A percentile compares a stretch with the other conserved stretches of the same genome.
Conservation (phyloP, 92 coral and sea anemone species). For the Parazoanthus atlanticus region DNA sequence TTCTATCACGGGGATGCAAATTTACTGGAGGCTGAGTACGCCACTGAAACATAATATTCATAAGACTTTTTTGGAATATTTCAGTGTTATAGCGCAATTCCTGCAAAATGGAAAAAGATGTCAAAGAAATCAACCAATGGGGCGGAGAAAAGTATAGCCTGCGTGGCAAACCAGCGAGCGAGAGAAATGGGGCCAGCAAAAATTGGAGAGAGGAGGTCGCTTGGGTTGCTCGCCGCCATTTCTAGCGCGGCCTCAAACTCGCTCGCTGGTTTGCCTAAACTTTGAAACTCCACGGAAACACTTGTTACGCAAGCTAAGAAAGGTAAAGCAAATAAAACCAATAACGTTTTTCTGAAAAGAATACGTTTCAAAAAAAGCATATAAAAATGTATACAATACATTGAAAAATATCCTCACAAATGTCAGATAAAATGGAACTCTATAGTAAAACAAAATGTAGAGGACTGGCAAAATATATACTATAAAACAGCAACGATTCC, state of each 20-base stretch:
- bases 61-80: not conserved
- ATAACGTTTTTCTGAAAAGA: not conserved
- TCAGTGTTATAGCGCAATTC: not conserved
- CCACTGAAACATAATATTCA: no score
- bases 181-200: no score
- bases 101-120: not conserved
- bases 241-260: no score
- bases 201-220: no score
- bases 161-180: no score
- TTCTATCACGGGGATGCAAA: no score
- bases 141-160: no score
- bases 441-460: not conserved
- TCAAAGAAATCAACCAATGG: not conserved
- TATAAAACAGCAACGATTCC: not conserved
- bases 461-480: not conserved
- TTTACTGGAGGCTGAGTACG: no score
- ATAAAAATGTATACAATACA: not conserved
- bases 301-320: no score
- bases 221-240: no score
- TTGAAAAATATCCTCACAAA: not conserved
- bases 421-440: not conserved
- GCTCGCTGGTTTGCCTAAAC: no score
- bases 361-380: not conserved
- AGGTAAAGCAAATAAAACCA: not conserved
- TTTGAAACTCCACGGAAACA: no score